A percentile compares a stretch with the other conserved stretches of the same genome.
Conservation (phyloP, 2,113 vertebrate genomes). For the Aleadryas rufinucha region DNA sequence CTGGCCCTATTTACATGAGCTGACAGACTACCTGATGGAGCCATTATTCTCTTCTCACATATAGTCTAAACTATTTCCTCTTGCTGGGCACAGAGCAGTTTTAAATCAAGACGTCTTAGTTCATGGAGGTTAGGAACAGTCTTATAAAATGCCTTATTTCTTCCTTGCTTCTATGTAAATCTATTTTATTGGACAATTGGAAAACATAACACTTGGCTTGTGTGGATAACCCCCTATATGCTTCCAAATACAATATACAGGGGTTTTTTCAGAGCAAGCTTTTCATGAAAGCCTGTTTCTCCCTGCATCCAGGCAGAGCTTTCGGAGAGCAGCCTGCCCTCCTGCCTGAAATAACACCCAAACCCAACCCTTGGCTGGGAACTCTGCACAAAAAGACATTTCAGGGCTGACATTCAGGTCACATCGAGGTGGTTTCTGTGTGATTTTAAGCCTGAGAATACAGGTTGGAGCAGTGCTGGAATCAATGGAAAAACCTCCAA, state of each 20-base stretch:
- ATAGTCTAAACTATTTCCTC: conserved; percentile 53
- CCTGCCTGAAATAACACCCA: neutral
- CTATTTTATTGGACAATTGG: conserved; percentile 70
- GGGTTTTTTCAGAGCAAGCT: neutral
- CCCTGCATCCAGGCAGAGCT: neutral
- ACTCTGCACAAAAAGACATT: neutral
- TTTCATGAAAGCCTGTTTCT: conserved; percentile 14
- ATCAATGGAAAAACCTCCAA: neutral
- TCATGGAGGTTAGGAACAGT: neutral
- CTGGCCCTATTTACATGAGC: conserved; percentile 39
- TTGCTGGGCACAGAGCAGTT: neutral
- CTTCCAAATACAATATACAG: conserved; percentile 24
- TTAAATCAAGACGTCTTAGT: conserved; percentile 57
- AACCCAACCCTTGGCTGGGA: neutral
- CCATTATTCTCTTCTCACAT: conserved; percentile 55
- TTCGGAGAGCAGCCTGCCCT: neutral
- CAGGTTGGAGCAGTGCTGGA: neutral
- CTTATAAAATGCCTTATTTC: conserved; percentile 6
- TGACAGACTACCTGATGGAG: conserved; percentile 58
- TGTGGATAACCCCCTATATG: conserved; percentile 27
- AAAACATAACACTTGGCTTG: conserved; percentile 38
- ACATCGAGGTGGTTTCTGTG: neutral
- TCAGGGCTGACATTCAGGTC: neutral
- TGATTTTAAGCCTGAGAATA: neutral
- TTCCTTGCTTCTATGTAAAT: conserved; percentile 57